Evolutionary conservation across 2,888 invertebrate genomes (phyloP).

Genomic region (Hypena proboscidalis): DNA sequence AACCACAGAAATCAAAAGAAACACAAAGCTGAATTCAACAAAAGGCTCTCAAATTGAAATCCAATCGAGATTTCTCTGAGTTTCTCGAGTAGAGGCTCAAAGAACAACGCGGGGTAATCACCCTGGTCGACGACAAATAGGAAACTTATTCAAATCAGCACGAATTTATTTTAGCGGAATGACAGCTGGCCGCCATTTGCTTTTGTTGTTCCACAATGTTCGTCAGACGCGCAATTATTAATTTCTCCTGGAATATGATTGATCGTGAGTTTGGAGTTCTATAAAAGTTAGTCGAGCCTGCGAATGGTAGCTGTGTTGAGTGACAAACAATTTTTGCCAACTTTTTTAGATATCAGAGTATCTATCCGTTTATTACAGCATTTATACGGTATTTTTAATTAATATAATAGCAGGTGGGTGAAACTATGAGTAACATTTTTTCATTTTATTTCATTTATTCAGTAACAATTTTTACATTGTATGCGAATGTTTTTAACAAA

Average conservation of each 20-base stretch:
- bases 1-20: no score
- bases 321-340: no score
- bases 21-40: no score
- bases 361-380: neutral
- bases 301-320: no score
- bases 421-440: no score
- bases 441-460: no score
- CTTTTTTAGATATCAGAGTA: no score
- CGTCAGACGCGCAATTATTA: slow-evolving; percentile 36
- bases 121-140: slow-evolving; percentile 65
- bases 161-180: slow-evolving; percentile 67
- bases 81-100: slow-evolving; percentile 30
- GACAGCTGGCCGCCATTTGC: slow-evolving; percentile 61
- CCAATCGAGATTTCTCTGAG: slow-evolving; percentile 25
- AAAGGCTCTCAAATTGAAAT: no score
- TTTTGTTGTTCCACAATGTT: slow-evolving; percentile 49
- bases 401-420: no score
- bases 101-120: slow-evolving; percentile 55
- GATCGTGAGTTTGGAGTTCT: slow-evolving; percentile 23
- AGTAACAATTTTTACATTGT: no score
- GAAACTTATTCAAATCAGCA: slow-evolving; percentile 73
- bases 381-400: neutral
- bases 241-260: slow-evolving; percentile 35
- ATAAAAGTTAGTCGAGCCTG: slow-evolving; percentile 7
- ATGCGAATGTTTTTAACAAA: no score